phyloP scores from a whole-genome alignment of 2,888 invertebrate species.

The Epistrophe eligans region DNA sequence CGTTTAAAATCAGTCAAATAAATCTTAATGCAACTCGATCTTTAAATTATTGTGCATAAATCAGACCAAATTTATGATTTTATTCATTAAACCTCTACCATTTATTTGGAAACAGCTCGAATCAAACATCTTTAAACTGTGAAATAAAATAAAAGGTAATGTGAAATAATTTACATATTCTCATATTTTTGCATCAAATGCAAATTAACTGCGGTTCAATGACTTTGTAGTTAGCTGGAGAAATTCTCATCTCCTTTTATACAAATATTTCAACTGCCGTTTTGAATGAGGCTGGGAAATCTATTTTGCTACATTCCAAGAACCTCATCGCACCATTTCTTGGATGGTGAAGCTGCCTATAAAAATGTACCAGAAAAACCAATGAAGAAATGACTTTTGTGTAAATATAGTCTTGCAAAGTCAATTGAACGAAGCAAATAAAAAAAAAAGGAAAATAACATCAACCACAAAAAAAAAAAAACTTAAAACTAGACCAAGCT shows the following conservation, averaged over 20 bases:
- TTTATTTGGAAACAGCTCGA: too few relatives aligned
- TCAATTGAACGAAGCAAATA: slow-evolving; percentile 68
- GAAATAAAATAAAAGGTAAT: too few relatives aligned
- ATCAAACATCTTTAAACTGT: too few relatives aligned
- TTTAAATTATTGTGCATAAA: too few relatives aligned
- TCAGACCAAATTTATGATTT: too few relatives aligned
- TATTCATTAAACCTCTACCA: too few relatives aligned
- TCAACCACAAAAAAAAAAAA: slow-evolving; percentile 9
- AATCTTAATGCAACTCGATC: too few relatives aligned
- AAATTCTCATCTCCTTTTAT: slow-evolving; percentile 25
- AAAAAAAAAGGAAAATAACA: slow-evolving; percentile 23
- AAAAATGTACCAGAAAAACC: not conserved
- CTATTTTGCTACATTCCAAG: slow-evolving; percentile 22
- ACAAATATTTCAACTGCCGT: slow-evolving; percentile 16
- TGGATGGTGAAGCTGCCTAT: slow-evolving; percentile 35
- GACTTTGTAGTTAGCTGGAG: not conserved
- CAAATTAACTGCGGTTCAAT: not conserved
- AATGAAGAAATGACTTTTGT: not conserved
- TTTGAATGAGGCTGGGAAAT: slow-evolving; percentile 6
- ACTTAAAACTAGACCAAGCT: slow-evolving; percentile 5
- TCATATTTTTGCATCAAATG: too few relatives aligned
- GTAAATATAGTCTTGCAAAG: slow-evolving; percentile 23
- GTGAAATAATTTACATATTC: too few relatives aligned
- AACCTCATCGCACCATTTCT: slow-evolving; percentile 28
- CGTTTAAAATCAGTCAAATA: too few relatives aligned